Conservation (phyloP, 2,888 invertebrate species). For the Yponomeuta plumbellus region DNA sequence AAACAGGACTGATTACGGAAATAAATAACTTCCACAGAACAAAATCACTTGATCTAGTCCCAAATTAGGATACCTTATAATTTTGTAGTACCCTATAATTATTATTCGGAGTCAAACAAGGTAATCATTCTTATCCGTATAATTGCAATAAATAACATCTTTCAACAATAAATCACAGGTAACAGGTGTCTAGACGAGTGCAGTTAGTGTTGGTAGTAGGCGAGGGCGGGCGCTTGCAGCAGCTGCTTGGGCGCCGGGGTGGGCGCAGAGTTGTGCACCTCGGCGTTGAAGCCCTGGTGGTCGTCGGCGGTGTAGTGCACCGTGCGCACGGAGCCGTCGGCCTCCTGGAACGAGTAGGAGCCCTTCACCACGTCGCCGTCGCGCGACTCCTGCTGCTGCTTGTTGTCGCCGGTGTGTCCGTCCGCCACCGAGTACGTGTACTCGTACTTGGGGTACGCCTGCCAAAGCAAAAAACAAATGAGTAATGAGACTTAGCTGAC, state of each 20-base stretch:
- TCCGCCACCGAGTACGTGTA: slow-evolving; percentile 76
- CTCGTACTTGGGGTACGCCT: slow-evolving; percentile 74
- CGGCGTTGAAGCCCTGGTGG: slow-evolving; percentile 36
- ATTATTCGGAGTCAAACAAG: neutral
- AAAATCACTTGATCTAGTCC: too few species aligned
- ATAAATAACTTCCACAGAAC: too few species aligned
- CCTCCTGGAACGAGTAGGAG: slow-evolving; percentile 23
- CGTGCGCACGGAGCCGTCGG: slow-evolving; percentile 44
- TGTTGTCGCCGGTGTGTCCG: slow-evolving; percentile 73
- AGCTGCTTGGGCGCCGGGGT: slow-evolving; percentile 15
- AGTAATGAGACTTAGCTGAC: neutral
- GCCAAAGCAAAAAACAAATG: slow-evolving; percentile 16
- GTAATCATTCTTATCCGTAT: neutral
- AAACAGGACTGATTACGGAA: too few species aligned
- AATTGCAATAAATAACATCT: slow-evolving; percentile 13
- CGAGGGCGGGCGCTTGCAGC: slow-evolving; percentile 11
- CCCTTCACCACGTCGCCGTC: slow-evolving; percentile 70
- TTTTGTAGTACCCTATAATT: neutral
- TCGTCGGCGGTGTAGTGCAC: slow-evolving; percentile 46
- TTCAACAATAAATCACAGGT: neutral
- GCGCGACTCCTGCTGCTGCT: slow-evolving; percentile 65
- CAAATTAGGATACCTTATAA: too few species aligned
- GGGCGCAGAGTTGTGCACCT: slow-evolving; percentile 20
- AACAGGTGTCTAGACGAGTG: neutral
- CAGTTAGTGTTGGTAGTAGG: slow-evolving; percentile 12